Conservation (phyloP, 1,140 invertebrate species). For the honey bee (Apis mellifera) region Amel_HAv3.1 CM009946.2:2700001-2700500, state of each 20-base stretch:
- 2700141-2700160: conserved; percentile 97
- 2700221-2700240: background rate
- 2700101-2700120: conserved; percentile 95
- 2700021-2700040: conserved; percentile 95
- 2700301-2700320: conserved; percentile 95
- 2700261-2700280: conserved; percentile 86
- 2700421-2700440: conserved; percentile 86
- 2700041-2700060: conserved; percentile 97
- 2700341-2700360: conserved; percentile 94
- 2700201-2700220: conserved; percentile 58
- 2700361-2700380: conserved; percentile 95
- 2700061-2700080: conserved; percentile 94
- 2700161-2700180: conserved; percentile 96
- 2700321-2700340: conserved; percentile 95
- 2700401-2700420: conserved; percentile 99
- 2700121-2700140: conserved; percentile 94
- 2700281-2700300: conserved; percentile 94
- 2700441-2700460: conserved; percentile 57
- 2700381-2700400: conserved; percentile 97
- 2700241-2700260: conserved; percentile 6
- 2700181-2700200: conserved; percentile 84
- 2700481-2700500: conserved; percentile 51
- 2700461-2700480: conserved; percentile 2
- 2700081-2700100: conserved; percentile 95
- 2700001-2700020: conserved; percentile 95